phyloP scores from a whole-genome alignment of 2,888 invertebrate species.

The Nemotelus pantherinus region DNA sequence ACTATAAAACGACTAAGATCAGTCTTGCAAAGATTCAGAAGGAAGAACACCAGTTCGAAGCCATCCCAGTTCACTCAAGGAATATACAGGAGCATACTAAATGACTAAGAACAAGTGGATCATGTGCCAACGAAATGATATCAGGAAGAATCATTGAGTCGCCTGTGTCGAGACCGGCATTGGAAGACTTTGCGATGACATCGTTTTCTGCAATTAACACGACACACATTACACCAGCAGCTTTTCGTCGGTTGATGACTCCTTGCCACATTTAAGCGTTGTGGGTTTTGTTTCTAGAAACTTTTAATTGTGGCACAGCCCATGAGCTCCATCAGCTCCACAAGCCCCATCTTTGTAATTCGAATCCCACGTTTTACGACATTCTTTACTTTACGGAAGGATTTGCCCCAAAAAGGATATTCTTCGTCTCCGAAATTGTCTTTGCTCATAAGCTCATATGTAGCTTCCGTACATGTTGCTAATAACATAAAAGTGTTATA shows the following conservation, averaged over 20 bases:
- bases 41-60: not conserved
- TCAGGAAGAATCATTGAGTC: not conserved
- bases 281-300: slow-evolving; percentile 25
- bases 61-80: not conserved
- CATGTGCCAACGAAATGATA: not conserved
- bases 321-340: slow-evolving; percentile 23
- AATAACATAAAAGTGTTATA: slow-evolving; percentile 22
- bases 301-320: slow-evolving; percentile 41
- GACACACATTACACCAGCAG: slow-evolving; percentile 33
- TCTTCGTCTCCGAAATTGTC: slow-evolving; percentile 27
- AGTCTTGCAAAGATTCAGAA: slow-evolving; percentile 20
- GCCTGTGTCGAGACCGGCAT: not conserved
- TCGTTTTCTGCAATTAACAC: slow-evolving; percentile 36
- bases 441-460: slow-evolving; percentile 8
- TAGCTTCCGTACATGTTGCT: slow-evolving; percentile 19
- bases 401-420: slow-evolving; percentile 33
- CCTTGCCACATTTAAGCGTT: slow-evolving; percentile 36
- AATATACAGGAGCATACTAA: not conserved
- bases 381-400: slow-evolving; percentile 40
- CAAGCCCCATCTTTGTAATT: slow-evolving; percentile 10
- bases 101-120: not conserved
- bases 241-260: slow-evolving; percentile 34
- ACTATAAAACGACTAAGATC: slow-evolving; percentile 35
- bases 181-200: not conserved
- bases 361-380: slow-evolving; percentile 27